Base-by-base conservation (phyloP, 2,113 vertebrate genomes). In the Oreotrochilus melanogaster region DNA sequence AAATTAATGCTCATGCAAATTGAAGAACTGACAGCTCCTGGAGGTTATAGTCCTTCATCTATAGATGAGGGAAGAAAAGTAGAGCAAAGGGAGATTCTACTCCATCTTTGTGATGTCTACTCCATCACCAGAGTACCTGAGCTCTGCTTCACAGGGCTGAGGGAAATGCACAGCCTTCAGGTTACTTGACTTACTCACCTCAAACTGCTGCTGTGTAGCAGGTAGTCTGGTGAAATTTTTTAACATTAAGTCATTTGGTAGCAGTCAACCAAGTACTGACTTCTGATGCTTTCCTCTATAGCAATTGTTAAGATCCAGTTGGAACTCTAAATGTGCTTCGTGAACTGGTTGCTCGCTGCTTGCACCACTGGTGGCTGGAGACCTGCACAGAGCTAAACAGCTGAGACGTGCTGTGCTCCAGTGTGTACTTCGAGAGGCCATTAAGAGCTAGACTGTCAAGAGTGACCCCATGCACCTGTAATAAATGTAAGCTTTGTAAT, bases 401-500 rank as follows among this genome's bases (percentile, higher is more conserved):
- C 57, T 61, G 73, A 73, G 51, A 18, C 87, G 6, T 39, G 64
- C 92, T 94, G 89, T 90, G 88, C 67, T 92, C 75, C 78, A 60
- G 39, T 94, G 71, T 92, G 39, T 90, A 7, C 78, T 88, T 37
- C n/a, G 72, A 45, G 74, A 71, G 72, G 72, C 88, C 90, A 88
- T 93, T 95, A 95, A 64, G 71, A 90, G 51, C n/a, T 88, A 88
- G 78, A 91, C 81, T 93, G 71, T 92, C 88, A 92, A 70, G 75
- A 86, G 56, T 92, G 89, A 96, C 94, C 82, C 78, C 56, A 24
- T 86, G 79, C 78, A 96, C 88, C 88, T 94, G 92, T 92, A 94
- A 88, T 88, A 96, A 96, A 94, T 92, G 95, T 78, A 90, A 94
- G 71, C 83, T 89, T 81, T 87, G 86, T 95, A 97, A 95, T 96